Evolutionary conservation across 2,113 vertebrate genomes (phyloP).

Genomic region (Shinisaurus crocodilurus): DNA sequence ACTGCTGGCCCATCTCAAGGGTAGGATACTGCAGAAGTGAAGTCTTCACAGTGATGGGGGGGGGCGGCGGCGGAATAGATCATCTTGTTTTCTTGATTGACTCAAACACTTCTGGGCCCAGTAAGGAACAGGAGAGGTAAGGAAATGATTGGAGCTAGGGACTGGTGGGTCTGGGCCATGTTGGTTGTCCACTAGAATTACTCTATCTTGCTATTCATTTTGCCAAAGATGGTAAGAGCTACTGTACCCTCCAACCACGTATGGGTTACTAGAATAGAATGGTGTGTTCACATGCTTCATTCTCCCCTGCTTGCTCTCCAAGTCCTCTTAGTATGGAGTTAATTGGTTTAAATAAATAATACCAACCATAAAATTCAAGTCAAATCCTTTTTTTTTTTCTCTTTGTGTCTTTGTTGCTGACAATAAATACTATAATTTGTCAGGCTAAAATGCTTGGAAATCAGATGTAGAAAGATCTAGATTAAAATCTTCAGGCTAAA

Average conservation of each 20-base stretch:
- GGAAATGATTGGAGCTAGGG: background rate
- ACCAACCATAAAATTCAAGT: constrained; percentile 58
- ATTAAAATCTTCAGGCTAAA: constrained; percentile 72
- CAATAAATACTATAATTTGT: constrained; percentile 45
- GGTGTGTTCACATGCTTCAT: background rate
- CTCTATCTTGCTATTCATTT: constrained; percentile 10
- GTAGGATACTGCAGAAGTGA: constrained; percentile 27
- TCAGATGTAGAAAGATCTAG: constrained; percentile 68
- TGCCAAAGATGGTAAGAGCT: background rate
- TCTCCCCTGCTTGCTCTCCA: background rate
- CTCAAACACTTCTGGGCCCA: constrained; percentile 18
- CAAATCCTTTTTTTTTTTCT: background rate
- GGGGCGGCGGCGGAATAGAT: constrained; percentile 54
- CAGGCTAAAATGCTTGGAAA: constrained; percentile 53
- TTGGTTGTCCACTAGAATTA: background rate
- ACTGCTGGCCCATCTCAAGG: background rate
- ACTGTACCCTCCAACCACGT: background rate
- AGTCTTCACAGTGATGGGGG: constrained; percentile 65
- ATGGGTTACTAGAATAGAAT: background rate
- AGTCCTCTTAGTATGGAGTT: background rate
- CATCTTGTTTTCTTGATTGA: constrained; percentile 24
- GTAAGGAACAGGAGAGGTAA: background rate
- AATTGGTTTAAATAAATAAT: constrained; percentile 42
- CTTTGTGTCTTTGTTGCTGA: constrained; percentile 46
- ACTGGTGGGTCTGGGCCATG: background rate